Evolutionary conservation across 2,797 vertebrate genomes (phyloP), one percentile per base, ranked within the genome.

Genomic region (Numenius phaeopus): DNA sequence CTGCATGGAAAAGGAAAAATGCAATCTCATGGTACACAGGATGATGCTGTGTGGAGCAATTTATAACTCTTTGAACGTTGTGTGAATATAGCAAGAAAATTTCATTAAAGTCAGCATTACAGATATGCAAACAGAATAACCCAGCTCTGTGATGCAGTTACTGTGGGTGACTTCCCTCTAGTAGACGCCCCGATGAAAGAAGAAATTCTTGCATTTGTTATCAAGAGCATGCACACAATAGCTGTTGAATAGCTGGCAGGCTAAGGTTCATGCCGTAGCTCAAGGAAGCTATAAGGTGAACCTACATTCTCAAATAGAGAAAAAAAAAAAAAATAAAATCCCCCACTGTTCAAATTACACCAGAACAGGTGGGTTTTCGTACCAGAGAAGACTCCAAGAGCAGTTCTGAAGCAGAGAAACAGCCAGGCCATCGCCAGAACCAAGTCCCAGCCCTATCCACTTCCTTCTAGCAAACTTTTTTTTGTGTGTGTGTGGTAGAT

Each of bases 1-100:
- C 30, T 11, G 20, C 44, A 3, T 8, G 21, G 4, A 30, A 66
- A 66, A 14, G 58, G 42, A 52, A 30, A 30, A 49, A 7, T 2
- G 4, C 11, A 7, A 7, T 10, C 30, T 57, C 7, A 2, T 1
- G 9, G 4, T 10, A 3, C 0, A 1, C 1, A 6, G 32, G 18
- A 37, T 11, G 14, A 13, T 13, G 29, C 7, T 5, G n/a, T 2
- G 6, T 5, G 10, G 40, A 44, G 24, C 23, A 7, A 2, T 2
- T 4, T 7, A 0, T 23, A 29, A 26, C 0, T 1, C 18, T 37
- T 6, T 10, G 30, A 49, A 2, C 1, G 26, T 3, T 17, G 34
- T 9, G 37, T 10, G n/a, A 3, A 1, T 5, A 26, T 0, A 32
- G 69, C 7, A 23, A 30, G 24, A 4, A 18, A 27, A 13, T 7